Evolutionary conservation across 2,113 vertebrate genomes (phyloP).

Genomic region (Phylloscopus whistleri): DNA sequence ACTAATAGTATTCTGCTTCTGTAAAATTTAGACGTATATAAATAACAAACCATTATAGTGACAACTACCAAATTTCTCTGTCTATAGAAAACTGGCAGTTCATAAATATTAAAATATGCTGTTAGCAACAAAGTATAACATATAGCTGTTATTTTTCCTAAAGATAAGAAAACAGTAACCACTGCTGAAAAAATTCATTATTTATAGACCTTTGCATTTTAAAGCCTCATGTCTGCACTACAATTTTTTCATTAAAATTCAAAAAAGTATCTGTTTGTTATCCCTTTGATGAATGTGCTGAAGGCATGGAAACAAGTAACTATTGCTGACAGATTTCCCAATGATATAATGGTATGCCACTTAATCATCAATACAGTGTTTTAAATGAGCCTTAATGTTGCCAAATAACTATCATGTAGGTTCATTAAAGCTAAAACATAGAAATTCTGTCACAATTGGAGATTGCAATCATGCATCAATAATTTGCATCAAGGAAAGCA

Average conservation of each 20-base stretch:
- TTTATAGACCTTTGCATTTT: constrained; percentile 58
- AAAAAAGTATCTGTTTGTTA: constrained; percentile 39
- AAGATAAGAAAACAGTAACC: constrained; percentile 28
- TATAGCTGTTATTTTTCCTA: constrained; percentile 39
- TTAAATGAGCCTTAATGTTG: constrained; percentile 13
- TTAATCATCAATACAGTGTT: constrained; percentile 33
- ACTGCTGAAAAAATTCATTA: constrained; percentile 47
- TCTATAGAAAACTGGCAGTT: constrained; percentile 27
- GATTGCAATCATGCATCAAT: neutral
- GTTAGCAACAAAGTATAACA: constrained; percentile 45
- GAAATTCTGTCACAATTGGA: neutral
- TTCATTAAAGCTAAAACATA: constrained; percentile 33
- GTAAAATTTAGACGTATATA: constrained; percentile 23
- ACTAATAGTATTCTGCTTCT: neutral
- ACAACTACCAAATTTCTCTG: neutral
- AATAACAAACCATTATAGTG: constrained; percentile 35
- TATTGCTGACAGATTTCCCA: neutral
- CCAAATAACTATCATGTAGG: constrained; percentile 3
- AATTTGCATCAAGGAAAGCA: neutral
- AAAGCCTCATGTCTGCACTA: neutral
- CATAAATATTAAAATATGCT: constrained; percentile 49
- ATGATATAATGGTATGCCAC: neutral
- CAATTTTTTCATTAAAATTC: constrained; percentile 45
- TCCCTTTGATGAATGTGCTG: constrained; percentile 42
- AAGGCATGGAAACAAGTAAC: constrained; percentile 25